Conservation (phyloP, 2,113 vertebrate genomes). For the Emydura subglobosa region DNA sequence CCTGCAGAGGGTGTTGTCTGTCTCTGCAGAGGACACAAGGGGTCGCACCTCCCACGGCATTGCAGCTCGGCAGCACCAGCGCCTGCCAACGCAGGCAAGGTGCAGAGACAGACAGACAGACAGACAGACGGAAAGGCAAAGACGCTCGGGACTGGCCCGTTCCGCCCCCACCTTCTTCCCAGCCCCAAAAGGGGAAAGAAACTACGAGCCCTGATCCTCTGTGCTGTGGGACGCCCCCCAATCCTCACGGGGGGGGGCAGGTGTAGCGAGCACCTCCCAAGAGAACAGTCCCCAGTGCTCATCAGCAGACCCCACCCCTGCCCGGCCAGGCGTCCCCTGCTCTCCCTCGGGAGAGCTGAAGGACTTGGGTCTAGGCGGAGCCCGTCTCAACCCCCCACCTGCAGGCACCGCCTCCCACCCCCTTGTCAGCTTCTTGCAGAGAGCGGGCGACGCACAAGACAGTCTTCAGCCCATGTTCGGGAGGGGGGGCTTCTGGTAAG, state of each 20-base stretch:
- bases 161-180: not conserved
- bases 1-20: slow-evolving; percentile 64
- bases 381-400: too few relatives aligned
- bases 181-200: not conserved
- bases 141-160: not conserved
- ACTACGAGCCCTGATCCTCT: not conserved
- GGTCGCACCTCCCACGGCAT: slow-evolving; percentile 76
- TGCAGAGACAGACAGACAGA: not conserved
- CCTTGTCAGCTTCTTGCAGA: not conserved
- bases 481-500: not conserved
- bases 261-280: not conserved
- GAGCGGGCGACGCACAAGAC: too few relatives aligned
- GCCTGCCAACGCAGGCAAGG: not conserved
- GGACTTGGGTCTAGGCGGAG: not conserved
- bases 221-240: not conserved
- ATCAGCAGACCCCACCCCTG: too few relatives aligned
- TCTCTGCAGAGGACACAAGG: slow-evolving; percentile 73
- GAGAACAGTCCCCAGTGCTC: not conserved
- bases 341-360: not conserved
- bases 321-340: too few relatives aligned
- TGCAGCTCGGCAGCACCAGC: not conserved
- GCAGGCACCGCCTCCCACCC: not conserved
- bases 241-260: not conserved
- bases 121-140: not conserved
- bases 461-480: too few relatives aligned